Percentiles rank a stretch among this genome's conserved stretches.
Evolutionary conservation across 2,113 vertebrate species (phyloP).

Genomic region (Hippocampus comes): DNA sequence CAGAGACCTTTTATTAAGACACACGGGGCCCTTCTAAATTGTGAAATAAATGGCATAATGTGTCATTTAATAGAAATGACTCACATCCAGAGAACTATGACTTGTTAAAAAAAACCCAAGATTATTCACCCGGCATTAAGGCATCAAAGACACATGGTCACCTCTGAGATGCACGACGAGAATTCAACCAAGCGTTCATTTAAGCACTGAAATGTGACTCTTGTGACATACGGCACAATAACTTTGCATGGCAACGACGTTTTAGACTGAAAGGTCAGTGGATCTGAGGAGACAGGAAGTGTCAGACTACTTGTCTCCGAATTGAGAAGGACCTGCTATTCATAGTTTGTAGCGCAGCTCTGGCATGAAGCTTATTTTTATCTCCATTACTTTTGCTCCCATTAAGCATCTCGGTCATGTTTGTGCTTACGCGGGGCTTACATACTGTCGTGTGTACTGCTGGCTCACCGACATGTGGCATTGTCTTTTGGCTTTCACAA

Average conservation of each 20-base stretch:
- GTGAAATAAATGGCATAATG: background rate
- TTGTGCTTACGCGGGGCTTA: slow-evolving; percentile 7
- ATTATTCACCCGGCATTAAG: background rate
- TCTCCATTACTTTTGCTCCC: slow-evolving; percentile 40
- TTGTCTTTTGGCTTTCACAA: background rate
- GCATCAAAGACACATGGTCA: background rate
- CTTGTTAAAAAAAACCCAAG: background rate
- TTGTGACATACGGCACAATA: slow-evolving; percentile 15
- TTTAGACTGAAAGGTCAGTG: slow-evolving; percentile 26
- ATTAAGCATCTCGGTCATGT: slow-evolving; percentile 34
- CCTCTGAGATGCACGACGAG: slow-evolving; percentile 1
- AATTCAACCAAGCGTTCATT: slow-evolving; percentile 17
- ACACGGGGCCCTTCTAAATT: background rate
- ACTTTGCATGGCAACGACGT: slow-evolving; percentile 2
- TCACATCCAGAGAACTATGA: background rate
- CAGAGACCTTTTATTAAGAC: background rate
- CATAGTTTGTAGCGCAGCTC: slow-evolving; percentile 51
- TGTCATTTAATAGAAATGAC: too few species aligned
- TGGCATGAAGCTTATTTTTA: slow-evolving; percentile 53
- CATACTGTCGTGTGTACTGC: slow-evolving; percentile 3
- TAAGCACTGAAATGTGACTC: slow-evolving; percentile 10
- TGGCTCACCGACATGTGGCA: background rate
- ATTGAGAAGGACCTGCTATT: slow-evolving; percentile 49
- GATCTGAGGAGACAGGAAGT: slow-evolving; percentile 38
- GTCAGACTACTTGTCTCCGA: slow-evolving; percentile 48